Conservation (phyloP, 1,140 invertebrate species). For the Cephus cinctus region DNA sequence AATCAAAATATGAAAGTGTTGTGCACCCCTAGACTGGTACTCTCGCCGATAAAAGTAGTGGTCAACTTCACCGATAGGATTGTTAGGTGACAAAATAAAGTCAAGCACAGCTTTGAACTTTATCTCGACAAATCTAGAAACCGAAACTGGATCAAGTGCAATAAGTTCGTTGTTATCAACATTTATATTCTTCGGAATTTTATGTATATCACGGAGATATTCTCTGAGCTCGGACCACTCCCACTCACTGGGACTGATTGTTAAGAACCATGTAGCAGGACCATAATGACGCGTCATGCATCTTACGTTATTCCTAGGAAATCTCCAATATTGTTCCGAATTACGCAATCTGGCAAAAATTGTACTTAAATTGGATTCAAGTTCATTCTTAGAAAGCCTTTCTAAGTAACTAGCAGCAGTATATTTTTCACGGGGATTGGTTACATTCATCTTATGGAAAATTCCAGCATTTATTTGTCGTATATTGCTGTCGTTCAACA, state of each 20-base stretch:
- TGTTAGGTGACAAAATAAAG: slow-evolving; percentile 23
- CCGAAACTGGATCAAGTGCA: slow-evolving; percentile 23
- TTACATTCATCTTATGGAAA: too few relatives aligned
- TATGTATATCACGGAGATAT: slow-evolving; percentile 22
- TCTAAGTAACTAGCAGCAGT: too few relatives aligned
- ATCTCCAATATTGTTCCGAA: slow-evolving; percentile 21
- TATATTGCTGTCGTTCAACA: too few relatives aligned
- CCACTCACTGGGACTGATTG: slow-evolving; percentile 33
- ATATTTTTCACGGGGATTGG: too few relatives aligned
- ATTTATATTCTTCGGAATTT: background rate
- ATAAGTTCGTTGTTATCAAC: slow-evolving; percentile 13
- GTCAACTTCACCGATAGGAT: slow-evolving; percentile 26
- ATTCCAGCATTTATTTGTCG: too few relatives aligned
- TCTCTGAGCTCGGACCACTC: slow-evolving; percentile 27
- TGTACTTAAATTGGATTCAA: too few relatives aligned
- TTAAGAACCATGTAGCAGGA: too few relatives aligned
- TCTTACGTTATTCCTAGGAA: background rate
- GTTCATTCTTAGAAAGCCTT: too few relatives aligned
- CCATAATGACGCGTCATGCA: slow-evolving; percentile 19
- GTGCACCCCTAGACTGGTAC: slow-evolving; percentile 27
- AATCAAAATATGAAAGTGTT: slow-evolving; percentile 32
- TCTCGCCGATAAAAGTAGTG: slow-evolving; percentile 28
- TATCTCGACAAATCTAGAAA: slow-evolving; percentile 28
- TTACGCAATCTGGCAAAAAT: slow-evolving; percentile 20
- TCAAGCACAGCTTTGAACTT: slow-evolving; percentile 30